Percentiles rank a stretch among this genome's conserved stretches.
Evolutionary conservation across 2,113 vertebrate genomes (phyloP).

Genomic region (Pygathrix nemaeus): DNA sequence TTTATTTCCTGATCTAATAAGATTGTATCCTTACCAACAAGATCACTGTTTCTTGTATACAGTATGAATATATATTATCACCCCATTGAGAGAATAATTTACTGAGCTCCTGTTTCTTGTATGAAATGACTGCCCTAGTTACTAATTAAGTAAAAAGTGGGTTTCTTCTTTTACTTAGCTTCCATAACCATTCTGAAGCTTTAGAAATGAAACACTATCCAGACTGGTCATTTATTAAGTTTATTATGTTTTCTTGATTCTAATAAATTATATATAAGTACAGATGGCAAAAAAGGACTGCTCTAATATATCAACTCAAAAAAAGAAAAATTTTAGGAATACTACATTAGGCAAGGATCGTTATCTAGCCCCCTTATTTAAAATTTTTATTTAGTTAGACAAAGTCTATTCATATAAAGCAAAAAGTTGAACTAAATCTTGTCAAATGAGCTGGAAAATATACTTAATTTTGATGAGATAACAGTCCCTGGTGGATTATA

Average conservation of each 20-base stretch:
- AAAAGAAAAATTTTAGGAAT: not conserved
- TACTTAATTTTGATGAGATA: constrained; percentile 14
- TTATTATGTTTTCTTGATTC: constrained; percentile 3
- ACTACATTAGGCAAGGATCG: not conserved
- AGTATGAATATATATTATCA: not conserved
- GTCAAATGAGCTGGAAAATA: constrained; percentile 32
- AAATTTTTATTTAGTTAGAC: not conserved
- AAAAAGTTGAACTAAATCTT: constrained; percentile 37
- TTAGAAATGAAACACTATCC: not conserved
- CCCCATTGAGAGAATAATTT: not conserved
- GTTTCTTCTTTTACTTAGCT: not conserved
- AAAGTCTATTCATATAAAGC: constrained; percentile 29
- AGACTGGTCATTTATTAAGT: not conserved
- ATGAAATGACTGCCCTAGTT: not conserved
- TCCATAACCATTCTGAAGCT: not conserved
- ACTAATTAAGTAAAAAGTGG: not conserved
- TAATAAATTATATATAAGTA: not conserved
- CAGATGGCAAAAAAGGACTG: not conserved
- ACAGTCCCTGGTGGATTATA: not conserved
- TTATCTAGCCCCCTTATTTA: not conserved
- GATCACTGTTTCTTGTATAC: not conserved
- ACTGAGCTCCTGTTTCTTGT: not conserved
- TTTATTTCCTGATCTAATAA: not conserved
- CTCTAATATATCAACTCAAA: not conserved
- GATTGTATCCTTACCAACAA: not conserved